Percentiles rank a stretch among this genome's conserved stretches.
Evolutionary conservation across 2,113 vertebrate species (phyloP).

Genomic region (Cygnus atratus): DNA sequence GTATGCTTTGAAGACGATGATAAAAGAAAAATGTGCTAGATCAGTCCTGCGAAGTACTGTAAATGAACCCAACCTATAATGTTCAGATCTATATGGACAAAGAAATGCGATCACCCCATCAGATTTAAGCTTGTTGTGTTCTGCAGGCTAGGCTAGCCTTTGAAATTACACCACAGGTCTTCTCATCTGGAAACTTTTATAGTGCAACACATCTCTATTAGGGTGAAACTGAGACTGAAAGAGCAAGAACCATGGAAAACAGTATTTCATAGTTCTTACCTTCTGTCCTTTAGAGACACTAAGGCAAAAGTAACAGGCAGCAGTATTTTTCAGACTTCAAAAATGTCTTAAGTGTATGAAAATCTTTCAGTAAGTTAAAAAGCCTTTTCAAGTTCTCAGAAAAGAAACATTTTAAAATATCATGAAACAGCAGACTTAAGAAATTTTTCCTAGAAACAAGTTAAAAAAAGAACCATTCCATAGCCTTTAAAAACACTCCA

Average conservation of each 20-base stretch:
- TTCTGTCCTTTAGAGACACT: neutral
- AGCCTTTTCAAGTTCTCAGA: neutral
- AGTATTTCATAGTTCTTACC: neutral
- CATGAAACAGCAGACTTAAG: neutral
- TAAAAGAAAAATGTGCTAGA: neutral
- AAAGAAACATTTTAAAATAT: neutral
- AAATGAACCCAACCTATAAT: neutral
- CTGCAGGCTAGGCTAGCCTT: neutral
- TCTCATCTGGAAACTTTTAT: neutral
- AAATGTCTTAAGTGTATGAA: neutral
- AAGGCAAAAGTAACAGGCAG: neutral
- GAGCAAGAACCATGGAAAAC: neutral
- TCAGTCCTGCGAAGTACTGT: neutral
- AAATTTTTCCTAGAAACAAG: neutral
- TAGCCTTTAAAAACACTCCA: neutral
- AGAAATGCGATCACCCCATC: accelerated
- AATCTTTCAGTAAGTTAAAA: neutral
- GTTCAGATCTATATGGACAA: neutral
- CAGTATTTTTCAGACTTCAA: neutral
- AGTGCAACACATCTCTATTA: neutral
- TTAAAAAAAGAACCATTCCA: neutral
- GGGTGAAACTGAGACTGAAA: neutral
- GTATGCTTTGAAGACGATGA: neutral
- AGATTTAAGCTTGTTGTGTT: neutral
- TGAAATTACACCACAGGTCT: neutral